phyloP scores from a whole-genome alignment of 1,140 invertebrate species.

The Panagrolaimus sp. region DNA sequence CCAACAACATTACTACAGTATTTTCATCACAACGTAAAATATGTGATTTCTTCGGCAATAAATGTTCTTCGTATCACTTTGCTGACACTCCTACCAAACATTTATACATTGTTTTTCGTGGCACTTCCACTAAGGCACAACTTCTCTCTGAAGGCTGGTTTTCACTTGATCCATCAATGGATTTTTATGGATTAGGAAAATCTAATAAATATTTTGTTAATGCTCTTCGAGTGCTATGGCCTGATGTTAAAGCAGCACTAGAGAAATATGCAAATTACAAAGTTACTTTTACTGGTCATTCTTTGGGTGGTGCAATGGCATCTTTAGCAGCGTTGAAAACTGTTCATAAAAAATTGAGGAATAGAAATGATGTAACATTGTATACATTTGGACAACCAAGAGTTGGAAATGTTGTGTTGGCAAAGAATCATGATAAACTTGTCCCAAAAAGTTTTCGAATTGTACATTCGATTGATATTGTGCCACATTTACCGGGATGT shows the following conservation, averaged over 20 bases:
- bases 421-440: neutral
- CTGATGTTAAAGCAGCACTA: neutral
- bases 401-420: neutral
- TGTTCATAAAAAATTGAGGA: neutral
- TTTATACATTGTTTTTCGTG: conserved; percentile 4
- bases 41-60: neutral
- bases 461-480: conserved; percentile 12
- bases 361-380: neutral
- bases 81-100: neutral
- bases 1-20: too few relatives aligned
- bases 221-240: neutral
- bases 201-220: neutral
- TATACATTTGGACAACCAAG: conserved; percentile 4
- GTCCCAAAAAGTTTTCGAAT: conserved; percentile 6
- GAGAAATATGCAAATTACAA: neutral
- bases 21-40: neutral
- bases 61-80: neutral
- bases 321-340: conserved; percentile 7
- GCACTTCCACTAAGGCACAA: neutral
- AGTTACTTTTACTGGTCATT: conserved; percentile 12
- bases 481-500: conserved; percentile 8
- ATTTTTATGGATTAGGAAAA: neutral
- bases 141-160: neutral
- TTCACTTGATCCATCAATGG: neutral
- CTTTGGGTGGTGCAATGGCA: conserved; percentile 15